A percentile compares a stretch with the other conserved stretches of the same genome.
Evolutionary conservation across 1,140 invertebrate species (phyloP).

Genomic region (Microplitis demolitor): DNA sequence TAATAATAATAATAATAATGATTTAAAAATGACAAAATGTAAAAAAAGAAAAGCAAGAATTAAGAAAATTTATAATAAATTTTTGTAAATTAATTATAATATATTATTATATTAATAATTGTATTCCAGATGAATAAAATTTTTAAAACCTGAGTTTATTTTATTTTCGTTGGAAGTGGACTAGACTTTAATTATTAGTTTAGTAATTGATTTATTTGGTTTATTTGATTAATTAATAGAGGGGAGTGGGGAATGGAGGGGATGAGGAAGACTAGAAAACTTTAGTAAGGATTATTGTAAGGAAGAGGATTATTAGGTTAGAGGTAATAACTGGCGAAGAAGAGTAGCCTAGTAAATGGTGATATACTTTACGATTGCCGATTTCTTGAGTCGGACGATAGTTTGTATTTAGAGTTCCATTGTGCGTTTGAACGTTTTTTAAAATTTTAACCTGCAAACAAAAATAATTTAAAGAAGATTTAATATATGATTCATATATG

Average conservation of each 20-base stretch:
- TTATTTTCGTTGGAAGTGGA: too few species aligned
- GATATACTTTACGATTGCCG: conserved; percentile 39
- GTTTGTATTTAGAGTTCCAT: conserved; percentile 37
- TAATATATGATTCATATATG: too few species aligned
- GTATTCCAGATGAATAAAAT: too few species aligned
- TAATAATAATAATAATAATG: not conserved
- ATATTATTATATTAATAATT: not conserved
- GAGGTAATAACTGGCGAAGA: not conserved
- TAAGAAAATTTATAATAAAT: conserved; percentile 20
- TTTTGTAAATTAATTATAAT: not conserved
- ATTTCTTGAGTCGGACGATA: conserved; percentile 39
- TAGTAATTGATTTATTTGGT: too few species aligned
- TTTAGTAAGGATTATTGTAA: not conserved
- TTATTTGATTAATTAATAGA: too few species aligned
- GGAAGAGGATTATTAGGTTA: not conserved
- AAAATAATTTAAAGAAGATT: not conserved
- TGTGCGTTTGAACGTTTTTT: conserved; percentile 17
- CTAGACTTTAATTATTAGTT: too few species aligned
- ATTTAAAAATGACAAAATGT: conserved; percentile 31
- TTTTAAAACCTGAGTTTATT: too few species aligned
- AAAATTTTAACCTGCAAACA: conserved; percentile 39
- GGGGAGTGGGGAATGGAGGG: too few species aligned
- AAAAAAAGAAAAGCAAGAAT: conserved; percentile 37
- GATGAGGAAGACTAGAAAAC: not conserved
- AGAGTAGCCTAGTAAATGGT: conserved; percentile 34